These are phyloP conservation scores for Scopus umbretta DNA, from an alignment of 2,113 vertebrate genomes.

Conservation along the genomic window DNA sequence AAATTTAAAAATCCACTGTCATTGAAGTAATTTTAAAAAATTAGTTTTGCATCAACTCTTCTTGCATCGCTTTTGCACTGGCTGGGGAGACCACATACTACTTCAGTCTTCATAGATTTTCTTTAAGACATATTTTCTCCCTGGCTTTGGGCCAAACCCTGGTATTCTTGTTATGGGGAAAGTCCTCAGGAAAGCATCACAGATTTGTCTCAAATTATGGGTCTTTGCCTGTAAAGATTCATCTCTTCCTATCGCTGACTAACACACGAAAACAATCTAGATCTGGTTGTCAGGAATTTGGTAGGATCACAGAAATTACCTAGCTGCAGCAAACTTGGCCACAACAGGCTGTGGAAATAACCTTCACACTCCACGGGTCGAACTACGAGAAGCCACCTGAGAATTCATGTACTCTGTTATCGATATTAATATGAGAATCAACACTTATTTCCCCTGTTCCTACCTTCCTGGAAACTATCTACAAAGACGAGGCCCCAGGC, in stretches of 20 bases:
- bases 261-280: background rate
- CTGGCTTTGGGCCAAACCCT: slow-evolving; percentile 4
- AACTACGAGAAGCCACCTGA: background rate
- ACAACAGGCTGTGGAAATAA: background rate
- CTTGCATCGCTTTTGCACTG: background rate
- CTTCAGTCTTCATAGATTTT: background rate
- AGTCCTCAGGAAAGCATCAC: slow-evolving; percentile 7
- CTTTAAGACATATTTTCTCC: background rate
- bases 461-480: background rate
- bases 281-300: background rate
- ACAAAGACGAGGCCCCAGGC: accelerated
- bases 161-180: slow-evolving; percentile 22
- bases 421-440: background rate
- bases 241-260: background rate
- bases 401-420: background rate
- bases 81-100: background rate
- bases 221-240: background rate
- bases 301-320: background rate
- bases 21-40: background rate
- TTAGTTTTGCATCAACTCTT: background rate
- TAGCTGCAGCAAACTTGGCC: background rate
- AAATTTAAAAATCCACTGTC: background rate
- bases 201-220: background rate
- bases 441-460: background rate
- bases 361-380: background rate